Evolutionary conservation across 2,797 vertebrate species (phyloP).

Genomic region (Holocentrus rufus): DNA sequence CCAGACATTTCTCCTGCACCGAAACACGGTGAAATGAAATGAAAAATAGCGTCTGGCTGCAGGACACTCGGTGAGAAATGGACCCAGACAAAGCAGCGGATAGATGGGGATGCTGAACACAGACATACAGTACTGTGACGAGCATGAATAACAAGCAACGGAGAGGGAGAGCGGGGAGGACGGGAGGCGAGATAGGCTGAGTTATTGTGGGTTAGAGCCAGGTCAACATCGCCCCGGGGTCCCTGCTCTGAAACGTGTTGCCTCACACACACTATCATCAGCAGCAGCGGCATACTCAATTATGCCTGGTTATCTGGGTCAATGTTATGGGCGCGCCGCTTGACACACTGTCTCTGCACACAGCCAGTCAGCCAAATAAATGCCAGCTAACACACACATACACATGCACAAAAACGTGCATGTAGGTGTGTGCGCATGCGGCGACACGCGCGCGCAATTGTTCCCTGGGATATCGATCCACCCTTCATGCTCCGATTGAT

Average conservation of each 20-base stretch:
- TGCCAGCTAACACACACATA: constrained; percentile 4
- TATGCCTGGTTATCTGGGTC: constrained; percentile 64
- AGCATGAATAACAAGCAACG: neutral
- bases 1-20: constrained; percentile 29
- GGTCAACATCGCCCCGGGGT: constrained; percentile 35
- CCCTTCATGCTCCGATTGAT: constrained; percentile 76
- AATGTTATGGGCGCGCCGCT: constrained; percentile 48
- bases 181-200: constrained; percentile 39
- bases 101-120: constrained; percentile 12
- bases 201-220: constrained; percentile 34
- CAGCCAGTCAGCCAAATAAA: constrained; percentile 24
- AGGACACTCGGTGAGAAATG: neutral
- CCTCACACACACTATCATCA: constrained; percentile 27
- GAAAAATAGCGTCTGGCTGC: neutral
- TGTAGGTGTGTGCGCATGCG: neutral
- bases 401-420: neutral
- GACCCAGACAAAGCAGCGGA: constrained; percentile 33
- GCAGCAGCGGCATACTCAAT: constrained; percentile 22
- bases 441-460: constrained; percentile 30
- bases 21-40: constrained; percentile 16
- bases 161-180: neutral
- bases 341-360: constrained; percentile 42
- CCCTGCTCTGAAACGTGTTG: constrained; percentile 23
- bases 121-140: neutral
- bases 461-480: constrained; percentile 58